Evolutionary conservation across 2,888 invertebrate species (phyloP).

Genomic region (Abrostola tripartita): DNA sequence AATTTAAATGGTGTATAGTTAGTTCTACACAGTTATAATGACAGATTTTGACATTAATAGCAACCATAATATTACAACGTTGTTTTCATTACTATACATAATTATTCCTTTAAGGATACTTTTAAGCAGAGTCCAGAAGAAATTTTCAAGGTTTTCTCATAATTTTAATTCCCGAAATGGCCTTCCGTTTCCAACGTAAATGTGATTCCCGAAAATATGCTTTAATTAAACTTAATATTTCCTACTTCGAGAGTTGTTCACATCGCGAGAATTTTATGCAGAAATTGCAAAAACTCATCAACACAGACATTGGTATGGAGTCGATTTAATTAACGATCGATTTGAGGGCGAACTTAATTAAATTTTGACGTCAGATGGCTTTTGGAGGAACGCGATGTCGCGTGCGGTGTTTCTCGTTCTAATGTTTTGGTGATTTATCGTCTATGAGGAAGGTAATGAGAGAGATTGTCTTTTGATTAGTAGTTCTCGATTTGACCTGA

Average conservation of each 20-base stretch:
- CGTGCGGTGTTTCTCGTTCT: slow-evolving; percentile 13
- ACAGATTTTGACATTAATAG: no score
- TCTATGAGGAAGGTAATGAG: background rate
- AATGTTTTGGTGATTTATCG: slow-evolving; percentile 9
- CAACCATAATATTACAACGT: no score
- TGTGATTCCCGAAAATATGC: background rate
- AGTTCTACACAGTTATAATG: no score
- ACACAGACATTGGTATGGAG: slow-evolving; percentile 25
- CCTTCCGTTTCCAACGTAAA: background rate
- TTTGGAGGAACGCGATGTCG: slow-evolving; percentile 11
- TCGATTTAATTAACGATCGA: slow-evolving; percentile 49
- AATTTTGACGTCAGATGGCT: slow-evolving; percentile 27
- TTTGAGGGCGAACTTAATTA: slow-evolving; percentile 73
- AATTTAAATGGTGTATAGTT: no score
- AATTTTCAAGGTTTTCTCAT: no score
- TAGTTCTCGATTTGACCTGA: no score
- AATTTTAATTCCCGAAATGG: no score
- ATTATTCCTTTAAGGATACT: no score
- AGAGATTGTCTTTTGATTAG: no score
- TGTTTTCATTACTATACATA: no score
- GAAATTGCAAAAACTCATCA: slow-evolving; percentile 44
- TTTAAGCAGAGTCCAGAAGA: no score
- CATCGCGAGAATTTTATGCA: slow-evolving; percentile 27
- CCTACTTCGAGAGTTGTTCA: slow-evolving; percentile 10
- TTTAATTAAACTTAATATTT: slow-evolving; percentile 15